phyloP scores from a whole-genome alignment of 2,797 vertebrate genomes.

The Lacerta viridis region DNA sequence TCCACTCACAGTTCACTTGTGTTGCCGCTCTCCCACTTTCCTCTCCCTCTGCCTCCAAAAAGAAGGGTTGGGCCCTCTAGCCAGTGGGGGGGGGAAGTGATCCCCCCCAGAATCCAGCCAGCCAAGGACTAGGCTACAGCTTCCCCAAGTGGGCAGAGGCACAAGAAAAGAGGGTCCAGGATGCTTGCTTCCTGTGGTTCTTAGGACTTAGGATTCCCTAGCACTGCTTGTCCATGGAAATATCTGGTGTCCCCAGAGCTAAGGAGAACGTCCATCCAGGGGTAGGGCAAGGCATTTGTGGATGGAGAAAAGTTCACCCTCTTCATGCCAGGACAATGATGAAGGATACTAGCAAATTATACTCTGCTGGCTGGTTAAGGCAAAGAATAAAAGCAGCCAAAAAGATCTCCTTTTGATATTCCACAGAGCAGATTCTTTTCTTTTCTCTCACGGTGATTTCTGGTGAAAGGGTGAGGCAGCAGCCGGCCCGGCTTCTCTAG shows the following conservation, averaged over 20 bases:
- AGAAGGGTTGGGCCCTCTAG: background rate
- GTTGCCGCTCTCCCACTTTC: background rate
- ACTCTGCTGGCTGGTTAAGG: conserved; percentile 25
- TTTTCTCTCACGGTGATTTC: background rate
- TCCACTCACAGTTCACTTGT: background rate
- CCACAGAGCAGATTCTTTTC: background rate
- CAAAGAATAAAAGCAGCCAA: conserved; percentile 25
- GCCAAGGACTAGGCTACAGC: background rate
- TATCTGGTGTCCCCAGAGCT: no score
- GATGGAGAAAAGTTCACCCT: background rate
- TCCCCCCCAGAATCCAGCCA: background rate
- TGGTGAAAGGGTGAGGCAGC: background rate
- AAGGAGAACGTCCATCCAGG: background rate
- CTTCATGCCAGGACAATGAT: background rate
- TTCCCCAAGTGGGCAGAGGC: no score
- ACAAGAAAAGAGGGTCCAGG: background rate
- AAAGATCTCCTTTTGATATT: background rate
- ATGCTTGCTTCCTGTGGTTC: background rate
- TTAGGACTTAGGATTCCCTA: background rate
- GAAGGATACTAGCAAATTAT: background rate
- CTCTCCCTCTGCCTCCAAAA: no score
- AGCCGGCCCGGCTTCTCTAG: background rate
- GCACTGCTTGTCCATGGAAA: background rate
- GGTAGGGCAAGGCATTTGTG: background rate
- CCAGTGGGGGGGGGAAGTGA: background rate